Base-by-base conservation (phyloP, 1,140 invertebrate species). In the Calliopsis andreniformis region DNA sequence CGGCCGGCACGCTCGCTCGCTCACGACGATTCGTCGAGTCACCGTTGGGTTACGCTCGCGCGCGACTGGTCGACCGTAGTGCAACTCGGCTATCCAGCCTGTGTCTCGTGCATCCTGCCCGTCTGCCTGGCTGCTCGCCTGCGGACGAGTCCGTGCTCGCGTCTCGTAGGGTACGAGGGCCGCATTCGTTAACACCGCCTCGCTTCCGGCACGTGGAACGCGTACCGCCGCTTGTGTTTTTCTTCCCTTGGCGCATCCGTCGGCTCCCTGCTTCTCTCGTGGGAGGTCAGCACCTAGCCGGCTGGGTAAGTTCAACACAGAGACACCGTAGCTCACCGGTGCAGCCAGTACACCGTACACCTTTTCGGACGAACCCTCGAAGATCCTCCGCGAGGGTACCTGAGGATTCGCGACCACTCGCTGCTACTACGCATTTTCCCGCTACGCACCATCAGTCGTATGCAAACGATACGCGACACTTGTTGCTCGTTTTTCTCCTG, bases 201-300 rank as follows among this genome's bases (percentile, higher is more conserved):
- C 75, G 49, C 68, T 82, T 82, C 80, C 80, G 80, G 79, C 80
- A 79, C 73, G 80, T 76, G 64, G 69, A 77, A 35, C 73, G 30
- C 35, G 35, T 39, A 39, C 43, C 35, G 59, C 71, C 23, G 2
- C 42, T 64, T 68, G 62, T 59, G 47, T 82, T 62, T 64, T 76
- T 43, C 28, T 47, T 69, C 63, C 23, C 32, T 67, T 62, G 45
- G 18, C 55, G 23, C 58, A 62, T 59, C 55, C 23, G 35, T 39
- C 51, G n/a, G 62, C 59, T 80, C 79, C 51, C n/a, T 43, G 49
- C 61, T 84, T 79, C 71, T 84, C 81, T 80, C 82, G 71, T 53
- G 77, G 81, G 82, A 84, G 82, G 82, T 84, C 82, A 84, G 81
- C 81, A 84, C 82, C 78, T 79, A 79, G 80, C 71, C 51, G 75